Base-by-base conservation (phyloP, 2,888 invertebrate species). In the Notocelia uddmanniana region DNA sequence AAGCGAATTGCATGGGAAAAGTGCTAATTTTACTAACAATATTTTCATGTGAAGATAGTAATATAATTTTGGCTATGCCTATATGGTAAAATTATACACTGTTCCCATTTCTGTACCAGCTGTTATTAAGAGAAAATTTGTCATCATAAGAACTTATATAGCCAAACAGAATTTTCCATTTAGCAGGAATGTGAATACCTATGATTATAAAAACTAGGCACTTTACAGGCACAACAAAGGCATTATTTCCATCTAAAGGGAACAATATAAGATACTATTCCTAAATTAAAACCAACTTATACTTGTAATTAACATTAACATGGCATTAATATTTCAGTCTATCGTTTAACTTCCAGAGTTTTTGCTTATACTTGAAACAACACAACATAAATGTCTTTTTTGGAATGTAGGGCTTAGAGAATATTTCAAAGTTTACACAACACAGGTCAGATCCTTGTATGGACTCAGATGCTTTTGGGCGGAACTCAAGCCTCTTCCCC, bases 331-430 rank as follows among this genome's bases (percentile, higher is more conserved):
- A 68, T 62, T 72, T 72, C 72, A 72, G 72, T 72, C 72, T 72
- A 72, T 72, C 72, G 68, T 72, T 72, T 18, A 68, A 72, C 72
- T 72, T 72, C 67, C 72, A 68, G 72, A 72, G 72, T 54, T 72
- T 60, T 50, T 31, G 2, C 55, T 68, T 45, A 68, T 48, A 60
- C 55, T 59, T 64, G 55, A 62, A 57, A 60, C 67, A 67, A 48
- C 48, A 55, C 18, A 72, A 54, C 45, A 45, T 67, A 23, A 68
- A 68, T 72, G 68, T 72, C 55, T 59, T 62, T 50, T 67, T 62
- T 72, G 68, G 72, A 72, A 72, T 72, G 72, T 62, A 71, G 67
- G 48, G 59, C 52, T 72, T 34, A 48, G 26, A 52, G 66, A 55
- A 60, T 48, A 54, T 54, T 19, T 11, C 19, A 62, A 45, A 54